A percentile compares a stretch with the other conserved stretches of the same genome.
Conservation (phyloP, 2,113 vertebrate genomes). For the Toxostoma redivivum region DNA sequence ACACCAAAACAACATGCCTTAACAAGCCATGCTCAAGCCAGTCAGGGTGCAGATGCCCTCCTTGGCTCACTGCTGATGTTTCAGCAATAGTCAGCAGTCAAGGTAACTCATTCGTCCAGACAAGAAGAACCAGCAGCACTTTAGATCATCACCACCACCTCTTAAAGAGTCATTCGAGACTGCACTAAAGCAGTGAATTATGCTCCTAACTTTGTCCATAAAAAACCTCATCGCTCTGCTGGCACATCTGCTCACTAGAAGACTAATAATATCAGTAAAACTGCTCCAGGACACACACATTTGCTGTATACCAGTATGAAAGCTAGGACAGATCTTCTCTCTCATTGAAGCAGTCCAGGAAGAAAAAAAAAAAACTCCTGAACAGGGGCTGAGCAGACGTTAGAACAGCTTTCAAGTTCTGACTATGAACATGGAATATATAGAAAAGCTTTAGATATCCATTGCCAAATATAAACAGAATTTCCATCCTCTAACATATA, state of each 20-base stretch:
- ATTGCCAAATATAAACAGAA: neutral
- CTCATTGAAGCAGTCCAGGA: neutral
- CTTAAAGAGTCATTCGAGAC: neutral
- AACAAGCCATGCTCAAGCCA: neutral
- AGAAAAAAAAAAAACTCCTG: neutral
- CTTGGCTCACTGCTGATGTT: neutral
- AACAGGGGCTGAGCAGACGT: neutral
- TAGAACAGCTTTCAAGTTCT: neutral
- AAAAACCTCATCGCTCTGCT: neutral
- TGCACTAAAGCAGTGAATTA: neutral
- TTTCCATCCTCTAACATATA: neutral
- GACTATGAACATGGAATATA: neutral
- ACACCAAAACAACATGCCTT: neutral
- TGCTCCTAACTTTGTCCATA: neutral
- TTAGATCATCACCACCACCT: neutral
- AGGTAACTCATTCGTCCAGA: neutral
- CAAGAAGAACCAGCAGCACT: neutral
- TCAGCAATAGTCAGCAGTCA: neutral
- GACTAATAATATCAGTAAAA: neutral
- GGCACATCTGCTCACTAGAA: neutral
- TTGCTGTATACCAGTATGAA: neutral
- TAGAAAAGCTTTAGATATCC: neutral
- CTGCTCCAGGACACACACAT: neutral
- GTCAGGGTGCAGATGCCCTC: neutral
- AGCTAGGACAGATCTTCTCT: neutral